A percentile compares a stretch with the other conserved stretches of the same genome.
phyloP scores from a whole-genome alignment of 92 coral and sea anemone genomes.

The Palythoa caribaeorum region DNA sequence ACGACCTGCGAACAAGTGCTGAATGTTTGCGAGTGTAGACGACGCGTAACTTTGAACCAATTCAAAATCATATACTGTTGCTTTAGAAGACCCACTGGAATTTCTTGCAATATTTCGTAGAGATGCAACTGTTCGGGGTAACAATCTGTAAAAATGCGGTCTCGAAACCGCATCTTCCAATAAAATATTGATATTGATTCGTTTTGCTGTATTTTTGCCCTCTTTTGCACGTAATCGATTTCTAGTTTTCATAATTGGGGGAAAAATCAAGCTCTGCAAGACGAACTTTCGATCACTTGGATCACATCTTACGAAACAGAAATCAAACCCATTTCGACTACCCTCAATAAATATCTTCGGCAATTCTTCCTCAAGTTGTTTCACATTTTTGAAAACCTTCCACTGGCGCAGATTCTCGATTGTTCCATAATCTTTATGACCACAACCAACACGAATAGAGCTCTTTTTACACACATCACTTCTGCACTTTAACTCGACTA shows the following conservation, averaged over 20 bases:
- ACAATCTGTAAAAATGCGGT: slow-evolving; percentile 83
- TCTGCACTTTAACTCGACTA: slow-evolving; percentile 63
- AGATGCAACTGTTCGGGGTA: slow-evolving; percentile 79
- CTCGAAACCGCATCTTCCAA: slow-evolving; percentile 94
- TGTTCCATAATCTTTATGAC: slow-evolving; percentile 72
- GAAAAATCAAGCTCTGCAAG: slow-evolving; percentile 81
- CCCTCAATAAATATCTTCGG: slow-evolving; percentile 65
- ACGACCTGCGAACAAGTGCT: slow-evolving; percentile 77
- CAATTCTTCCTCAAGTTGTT: slow-evolving; percentile 61
- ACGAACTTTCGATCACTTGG: slow-evolving; percentile 36
- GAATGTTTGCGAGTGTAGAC: slow-evolving; percentile 74
- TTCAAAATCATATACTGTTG: slow-evolving; percentile 87
- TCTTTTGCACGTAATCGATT: neutral
- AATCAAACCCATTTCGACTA: slow-evolving; percentile 73
- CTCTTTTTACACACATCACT: slow-evolving; percentile 64
- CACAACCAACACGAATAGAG: slow-evolving; percentile 71
- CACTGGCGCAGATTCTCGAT: slow-evolving; percentile 62
- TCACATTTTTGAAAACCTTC: slow-evolving; percentile 57
- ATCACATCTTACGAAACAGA: slow-evolving; percentile 77
- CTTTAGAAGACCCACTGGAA: slow-evolving; percentile 59
- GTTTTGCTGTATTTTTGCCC: neutral
- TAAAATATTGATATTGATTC: slow-evolving; percentile 81
- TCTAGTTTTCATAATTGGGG: slow-evolving; percentile 71
- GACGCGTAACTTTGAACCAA: slow-evolving; percentile 88
- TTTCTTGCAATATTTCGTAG: slow-evolving; percentile 72